Evolutionary conservation across 1,140 invertebrate genomes (phyloP), one percentile per base, ranked within the genome.

Genomic region (Aporrectodea caliginosa): DNA sequence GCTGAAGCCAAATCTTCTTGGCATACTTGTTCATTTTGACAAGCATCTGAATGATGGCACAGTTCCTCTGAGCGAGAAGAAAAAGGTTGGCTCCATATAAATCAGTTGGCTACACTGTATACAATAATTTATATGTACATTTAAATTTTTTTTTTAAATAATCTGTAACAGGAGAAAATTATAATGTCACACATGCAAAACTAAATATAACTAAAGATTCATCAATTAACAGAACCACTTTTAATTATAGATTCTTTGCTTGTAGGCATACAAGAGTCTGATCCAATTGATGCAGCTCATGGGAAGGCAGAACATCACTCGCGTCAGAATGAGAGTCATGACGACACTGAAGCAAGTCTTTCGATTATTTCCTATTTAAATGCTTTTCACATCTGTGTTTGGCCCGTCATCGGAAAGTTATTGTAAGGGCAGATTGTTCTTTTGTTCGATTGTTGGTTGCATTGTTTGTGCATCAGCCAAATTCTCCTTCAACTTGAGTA

Each of bases 241-340:
- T 95, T 16, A n/a, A n/a, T n/a, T n/a, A n/a, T n/a, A n/a, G n/a
- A n/a, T n/a, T n/a, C n/a, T n/a, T n/a, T n/a, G n/a, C n/a, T n/a
- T n/a, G n/a, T n/a, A n/a, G n/a, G n/a, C 86, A 12, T 79, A 88
- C 75, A 84, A 86, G 73, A 90, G 88, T 85, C 82, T 89, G 72
- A 87, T 85, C 33, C 84, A 82, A 22, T 85, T 89, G n/a, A 89
- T 89, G 31, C 82, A 84, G 71, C 81, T 90, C 73, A 94, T 96
- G 91, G 94, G 94, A 16, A 85, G 91, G 0, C 91, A 91, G 81
- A 91, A 93, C 84, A 91, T 96, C 0, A 94, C 93, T 1, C 91
- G 92, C 30, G 91, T 95, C 30, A 89, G 93, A 71, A 93, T 93
- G 82, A 95, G 95, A 90, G 92, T 96, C n/a, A 90, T 96, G 77